Conservation (phyloP, 2,888 invertebrate species). For the Orthosia gracilis region DNA sequence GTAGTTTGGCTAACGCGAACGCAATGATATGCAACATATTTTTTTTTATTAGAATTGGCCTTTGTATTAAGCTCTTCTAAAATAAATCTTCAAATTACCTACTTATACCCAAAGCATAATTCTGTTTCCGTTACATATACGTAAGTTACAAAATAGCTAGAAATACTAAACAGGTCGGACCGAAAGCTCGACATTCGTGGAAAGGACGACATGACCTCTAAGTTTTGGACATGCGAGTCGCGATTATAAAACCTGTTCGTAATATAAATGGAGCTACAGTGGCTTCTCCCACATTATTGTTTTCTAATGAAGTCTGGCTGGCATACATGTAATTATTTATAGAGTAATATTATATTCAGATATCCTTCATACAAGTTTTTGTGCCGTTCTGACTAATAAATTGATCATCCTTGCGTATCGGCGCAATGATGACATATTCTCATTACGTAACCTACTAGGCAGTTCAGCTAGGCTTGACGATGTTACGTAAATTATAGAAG, state of each 20-base stretch:
- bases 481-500: slow-evolving; percentile 40
- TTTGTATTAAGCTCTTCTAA: neutral
- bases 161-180: slow-evolving; percentile 36
- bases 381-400: slow-evolving; percentile 39
- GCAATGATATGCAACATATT: neutral
- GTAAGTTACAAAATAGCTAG: neutral
- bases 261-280: slow-evolving; percentile 72
- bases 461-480: slow-evolving; percentile 37
- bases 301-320: slow-evolving; percentile 50
- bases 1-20: too few species aligned
- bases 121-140: slow-evolving; percentile 9
- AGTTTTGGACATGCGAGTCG: slow-evolving; percentile 72
- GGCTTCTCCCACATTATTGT: slow-evolving; percentile 73
- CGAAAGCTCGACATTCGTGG: slow-evolving; percentile 45
- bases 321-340: slow-evolving; percentile 3
- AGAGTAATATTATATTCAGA: slow-evolving; percentile 13
- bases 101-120: neutral
- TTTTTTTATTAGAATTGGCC: neutral
- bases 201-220: slow-evolving; percentile 71
- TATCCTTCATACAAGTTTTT: slow-evolving; percentile 44
- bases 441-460: slow-evolving; percentile 40
- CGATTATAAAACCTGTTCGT: slow-evolving; percentile 81
- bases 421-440: slow-evolving; percentile 56
- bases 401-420: slow-evolving; percentile 49
- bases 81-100: neutral